These are phyloP conservation scores for Microctonus aethiopoides DNA, from an alignment of 2,888 invertebrate species.

Conservation along the genomic window DNA sequence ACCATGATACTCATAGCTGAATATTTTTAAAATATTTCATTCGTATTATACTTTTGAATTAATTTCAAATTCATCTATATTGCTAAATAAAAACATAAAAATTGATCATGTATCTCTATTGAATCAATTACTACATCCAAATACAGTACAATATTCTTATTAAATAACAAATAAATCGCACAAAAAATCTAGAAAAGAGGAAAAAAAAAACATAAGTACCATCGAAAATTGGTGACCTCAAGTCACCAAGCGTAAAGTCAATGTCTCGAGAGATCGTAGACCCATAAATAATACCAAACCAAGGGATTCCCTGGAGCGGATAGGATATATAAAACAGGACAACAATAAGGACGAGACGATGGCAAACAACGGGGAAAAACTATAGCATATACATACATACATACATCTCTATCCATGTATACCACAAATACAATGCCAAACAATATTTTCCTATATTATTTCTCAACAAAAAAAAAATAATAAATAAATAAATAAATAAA, in stretches of 20 bases:
- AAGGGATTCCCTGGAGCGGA: constrained; percentile 12
- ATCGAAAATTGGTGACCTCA: not conserved
- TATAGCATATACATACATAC: not conserved
- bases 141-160: not conserved
- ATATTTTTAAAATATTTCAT: constrained; percentile 61
- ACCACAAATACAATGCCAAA: not conserved
- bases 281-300: constrained; percentile 16
- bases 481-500: constrained; percentile 6
- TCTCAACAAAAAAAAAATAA: constrained; percentile 5
- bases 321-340: constrained; percentile 9
- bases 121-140: not conserved
- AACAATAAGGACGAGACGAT: not conserved
- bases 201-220: not conserved
- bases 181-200: not conserved
- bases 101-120: not conserved
- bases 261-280: constrained; percentile 12
- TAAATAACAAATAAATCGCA: not conserved
- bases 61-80: not conserved
- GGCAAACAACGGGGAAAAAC: constrained; percentile 21
- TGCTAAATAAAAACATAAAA: not conserved
- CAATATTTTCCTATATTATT: constrained; percentile 13
- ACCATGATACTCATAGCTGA: constrained; percentile 37
- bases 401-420: not conserved
- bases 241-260: constrained; percentile 6
- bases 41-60: constrained; percentile 9